Base-by-base conservation (phyloP, 2,797 vertebrate species). In the Chaetodon trifasciatus region DNA sequence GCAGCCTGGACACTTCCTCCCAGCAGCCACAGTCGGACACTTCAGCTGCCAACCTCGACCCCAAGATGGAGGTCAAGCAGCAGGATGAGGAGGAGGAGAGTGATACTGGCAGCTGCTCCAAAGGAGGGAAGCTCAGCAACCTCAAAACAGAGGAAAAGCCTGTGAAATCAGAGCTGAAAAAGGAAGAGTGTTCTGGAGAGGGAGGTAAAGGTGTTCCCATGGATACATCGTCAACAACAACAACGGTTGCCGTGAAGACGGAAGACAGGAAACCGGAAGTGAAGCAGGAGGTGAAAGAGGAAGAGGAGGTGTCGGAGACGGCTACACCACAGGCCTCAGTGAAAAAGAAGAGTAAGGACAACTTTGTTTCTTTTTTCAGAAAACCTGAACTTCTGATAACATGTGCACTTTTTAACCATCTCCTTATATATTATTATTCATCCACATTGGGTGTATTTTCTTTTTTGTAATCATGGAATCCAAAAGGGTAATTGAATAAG, bases 331-430 rank as follows among this genome's bases (percentile, higher is more conserved):
- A 97, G 21, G 95, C 96, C 21, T 95, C 97, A 89, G 96, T 92
- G 19, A 99, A 98, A 93, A 98, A 97, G 91, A 99, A 99, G 92
- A 97, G 98, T 99, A 94, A 94, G 97, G 61, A 61, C 1, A 39
- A 70, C 2, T 35, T 60, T 0, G 17, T 70, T 62, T 65, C 46
- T n/a, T 56, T 65, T 50, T n/a, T 56, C 13, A 0, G 21, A 57
- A 3, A 62, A 58, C 13, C 42, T 70, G 0, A 47, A 66, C 10
- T 52, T 76, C 24, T 63, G 9, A 39, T 24, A 8, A 1, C 7
- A 8, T 16, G 24, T 46, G 3, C 32, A 15, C 1, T n/a, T 15
- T 32, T 37, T 28, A 2, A 40, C 8, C 1, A 23, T 49, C 13
- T 58, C 16, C 32, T 8, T 68, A 1, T 62, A 23, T 21, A 32